These are phyloP conservation scores for Amitus sp. DNA, from an alignment of 2,888 invertebrate genomes.

Conservation along the genomic window DNA sequence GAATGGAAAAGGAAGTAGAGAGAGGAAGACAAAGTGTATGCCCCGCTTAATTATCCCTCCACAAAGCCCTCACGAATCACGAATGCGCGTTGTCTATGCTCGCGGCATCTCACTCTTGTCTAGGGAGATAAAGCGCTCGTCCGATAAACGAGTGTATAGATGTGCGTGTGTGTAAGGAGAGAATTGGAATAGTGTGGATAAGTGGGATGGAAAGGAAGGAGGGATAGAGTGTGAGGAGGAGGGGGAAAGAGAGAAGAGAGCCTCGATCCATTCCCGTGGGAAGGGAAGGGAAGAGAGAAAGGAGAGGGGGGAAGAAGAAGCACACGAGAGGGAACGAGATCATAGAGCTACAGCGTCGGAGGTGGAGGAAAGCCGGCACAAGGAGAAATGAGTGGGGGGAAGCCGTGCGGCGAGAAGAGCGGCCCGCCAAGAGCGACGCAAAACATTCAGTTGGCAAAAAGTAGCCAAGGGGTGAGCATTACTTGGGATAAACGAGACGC, in stretches of 20 bases:
- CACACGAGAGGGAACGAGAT: conserved; percentile 5
- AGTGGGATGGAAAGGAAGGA: conserved; percentile 12
- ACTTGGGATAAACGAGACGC: conserved; percentile 49
- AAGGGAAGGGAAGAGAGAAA: conserved; percentile 23
- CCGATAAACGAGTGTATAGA: not conserved
- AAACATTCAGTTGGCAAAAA: conserved; percentile 67
- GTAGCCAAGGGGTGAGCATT: conserved; percentile 65
- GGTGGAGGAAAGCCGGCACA: conserved; percentile 10
- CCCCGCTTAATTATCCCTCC: conserved; percentile 63
- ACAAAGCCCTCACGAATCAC: conserved; percentile 35
- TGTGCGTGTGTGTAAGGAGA: conserved; percentile 7
- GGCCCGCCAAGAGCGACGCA: conserved; percentile 53
- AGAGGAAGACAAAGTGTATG: conserved; percentile 44
- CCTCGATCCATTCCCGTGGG: conserved; percentile 2
- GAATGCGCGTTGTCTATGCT: conserved; percentile 41
- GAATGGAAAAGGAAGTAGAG: conserved; percentile 26
- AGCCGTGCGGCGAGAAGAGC: conserved; percentile 38
- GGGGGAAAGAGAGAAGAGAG: conserved; percentile 16
- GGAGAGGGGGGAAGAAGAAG: conserved; percentile 21
- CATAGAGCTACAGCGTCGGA: not conserved
- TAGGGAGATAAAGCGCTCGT: conserved; percentile 18
- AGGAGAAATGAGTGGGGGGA: conserved; percentile 21
- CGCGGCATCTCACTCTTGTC: conserved; percentile 41
- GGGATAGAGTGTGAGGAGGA: not conserved
- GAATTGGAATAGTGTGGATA: not conserved